Percentiles rank a stretch among this genome's conserved stretches.
Conservation (phyloP, 2,797 vertebrate genomes). For the Amblyopsis hoosieri region DNA sequence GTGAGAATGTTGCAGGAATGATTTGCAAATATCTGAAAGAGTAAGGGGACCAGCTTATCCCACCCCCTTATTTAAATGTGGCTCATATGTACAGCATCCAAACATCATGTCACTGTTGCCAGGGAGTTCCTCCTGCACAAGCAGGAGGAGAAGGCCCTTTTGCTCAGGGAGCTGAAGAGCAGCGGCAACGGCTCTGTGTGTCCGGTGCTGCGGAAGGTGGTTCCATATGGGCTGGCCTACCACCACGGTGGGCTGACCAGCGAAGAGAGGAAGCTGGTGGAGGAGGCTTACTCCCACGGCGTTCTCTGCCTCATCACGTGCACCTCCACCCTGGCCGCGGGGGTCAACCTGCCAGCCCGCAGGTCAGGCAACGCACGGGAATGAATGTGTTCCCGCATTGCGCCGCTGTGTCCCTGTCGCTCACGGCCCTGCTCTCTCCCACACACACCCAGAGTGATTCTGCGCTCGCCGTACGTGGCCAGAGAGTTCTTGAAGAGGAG, state of each 20-base stretch:
- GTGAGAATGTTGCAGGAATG: slow-evolving; percentile 93
- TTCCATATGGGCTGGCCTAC: slow-evolving; percentile 91
- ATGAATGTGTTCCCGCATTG: too few species aligned
- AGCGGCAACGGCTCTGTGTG: slow-evolving; percentile 84
- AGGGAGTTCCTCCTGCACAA: slow-evolving; percentile 82
- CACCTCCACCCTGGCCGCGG: slow-evolving; percentile 94
- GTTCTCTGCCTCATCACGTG: slow-evolving; percentile 91
- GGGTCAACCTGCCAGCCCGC: slow-evolving; percentile 93
- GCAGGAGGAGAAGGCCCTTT: slow-evolving; percentile 78
- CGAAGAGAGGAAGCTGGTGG: slow-evolving; percentile 88
- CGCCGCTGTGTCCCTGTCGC: too few species aligned
- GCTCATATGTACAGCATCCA: not conserved
- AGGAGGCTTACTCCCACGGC: slow-evolving; percentile 89
- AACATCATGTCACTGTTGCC: slow-evolving; percentile 1
- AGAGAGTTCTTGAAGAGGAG: slow-evolving; percentile 88
- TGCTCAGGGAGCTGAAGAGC: slow-evolving; percentile 80
- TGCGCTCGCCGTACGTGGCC: slow-evolving; percentile 92
- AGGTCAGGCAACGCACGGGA: slow-evolving; percentile 72
- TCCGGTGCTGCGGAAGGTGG: slow-evolving; percentile 82
- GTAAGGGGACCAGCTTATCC: slow-evolving; percentile 69
- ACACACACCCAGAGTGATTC: slow-evolving; percentile 84
- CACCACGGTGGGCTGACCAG: slow-evolving; percentile 94
- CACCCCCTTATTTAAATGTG: not conserved
- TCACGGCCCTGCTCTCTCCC: not conserved
- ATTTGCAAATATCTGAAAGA: slow-evolving; percentile 91